Percentiles rank a stretch among this genome's conserved stretches.
These are phyloP conservation scores for Ginglymostoma cirratum DNA, from an alignment of 2,113 vertebrate species.

Conservation along the genomic window DNA sequence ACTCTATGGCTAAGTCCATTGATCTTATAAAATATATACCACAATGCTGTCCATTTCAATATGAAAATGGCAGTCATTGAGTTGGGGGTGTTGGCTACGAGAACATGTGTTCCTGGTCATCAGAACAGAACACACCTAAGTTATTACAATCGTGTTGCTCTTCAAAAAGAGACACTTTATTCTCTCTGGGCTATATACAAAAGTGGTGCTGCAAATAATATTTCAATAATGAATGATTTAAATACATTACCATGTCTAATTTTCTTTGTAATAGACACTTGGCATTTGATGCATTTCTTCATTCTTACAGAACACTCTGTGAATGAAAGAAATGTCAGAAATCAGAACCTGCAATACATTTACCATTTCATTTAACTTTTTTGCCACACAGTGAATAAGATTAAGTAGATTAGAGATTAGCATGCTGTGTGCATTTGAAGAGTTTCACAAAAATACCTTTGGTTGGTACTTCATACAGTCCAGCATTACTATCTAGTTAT, in stretches of 20 bases:
- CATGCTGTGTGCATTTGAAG: background rate
- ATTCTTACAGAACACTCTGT: slow-evolving; percentile 91
- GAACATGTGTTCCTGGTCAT: background rate
- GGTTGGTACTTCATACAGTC: background rate
- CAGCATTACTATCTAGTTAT: background rate
- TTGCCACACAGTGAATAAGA: background rate
- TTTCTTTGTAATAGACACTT: slow-evolving; percentile 90
- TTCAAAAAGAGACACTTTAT: background rate
- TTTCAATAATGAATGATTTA: background rate
- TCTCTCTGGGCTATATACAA: background rate
- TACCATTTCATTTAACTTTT: background rate
- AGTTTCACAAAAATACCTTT: background rate
- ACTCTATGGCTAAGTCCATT: background rate
- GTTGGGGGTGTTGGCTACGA: background rate
- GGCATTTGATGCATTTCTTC: slow-evolving; percentile 98
- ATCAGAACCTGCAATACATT: background rate
- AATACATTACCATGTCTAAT: slow-evolving; percentile 75
- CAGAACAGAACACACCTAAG: background rate
- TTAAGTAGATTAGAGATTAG: background rate
- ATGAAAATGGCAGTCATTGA: background rate
- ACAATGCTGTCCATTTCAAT: background rate
- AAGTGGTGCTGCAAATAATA: background rate
- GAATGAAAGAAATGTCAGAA: background rate
- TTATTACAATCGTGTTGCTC: background rate
- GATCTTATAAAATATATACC: background rate